These are phyloP conservation scores for Tiliacea citrago DNA, from an alignment of 2,888 invertebrate species.

Conservation along the genomic window DNA sequence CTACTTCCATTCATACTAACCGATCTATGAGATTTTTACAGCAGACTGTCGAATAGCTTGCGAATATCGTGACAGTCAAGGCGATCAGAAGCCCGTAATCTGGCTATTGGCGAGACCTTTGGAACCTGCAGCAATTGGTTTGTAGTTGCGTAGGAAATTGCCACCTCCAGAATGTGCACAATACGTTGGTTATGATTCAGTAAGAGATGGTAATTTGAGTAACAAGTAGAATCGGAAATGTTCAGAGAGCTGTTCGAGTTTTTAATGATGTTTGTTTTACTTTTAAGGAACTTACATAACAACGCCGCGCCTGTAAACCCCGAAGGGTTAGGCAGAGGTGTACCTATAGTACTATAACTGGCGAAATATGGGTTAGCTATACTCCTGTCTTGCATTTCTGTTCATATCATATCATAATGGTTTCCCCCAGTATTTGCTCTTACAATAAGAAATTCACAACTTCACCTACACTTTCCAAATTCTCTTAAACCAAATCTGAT, in stretches of 20 bases:
- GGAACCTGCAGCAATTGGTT: neutral
- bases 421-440: neutral
- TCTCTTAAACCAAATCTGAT: neutral
- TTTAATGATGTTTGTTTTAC: neutral
- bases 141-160: neutral
- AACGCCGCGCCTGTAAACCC: neutral
- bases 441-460: neutral
- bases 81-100: neutral
- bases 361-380: neutral
- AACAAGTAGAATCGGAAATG: neutral
- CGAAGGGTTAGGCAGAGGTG: neutral
- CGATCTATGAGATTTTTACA: too few species aligned
- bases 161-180: neutral
- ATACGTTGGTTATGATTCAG: neutral
- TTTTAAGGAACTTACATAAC: neutral
- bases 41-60: neutral
- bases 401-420: neutral
- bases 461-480: neutral
- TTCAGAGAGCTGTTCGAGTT: neutral
- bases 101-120: neutral
- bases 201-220: neutral
- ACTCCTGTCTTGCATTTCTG: neutral
- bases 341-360: neutral
- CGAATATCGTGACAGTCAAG: neutral
- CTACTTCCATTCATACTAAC: conserved; percentile 25